Base-by-base conservation (phyloP, 1,140 invertebrate genomes). In the Cotesia glomerata region DNA sequence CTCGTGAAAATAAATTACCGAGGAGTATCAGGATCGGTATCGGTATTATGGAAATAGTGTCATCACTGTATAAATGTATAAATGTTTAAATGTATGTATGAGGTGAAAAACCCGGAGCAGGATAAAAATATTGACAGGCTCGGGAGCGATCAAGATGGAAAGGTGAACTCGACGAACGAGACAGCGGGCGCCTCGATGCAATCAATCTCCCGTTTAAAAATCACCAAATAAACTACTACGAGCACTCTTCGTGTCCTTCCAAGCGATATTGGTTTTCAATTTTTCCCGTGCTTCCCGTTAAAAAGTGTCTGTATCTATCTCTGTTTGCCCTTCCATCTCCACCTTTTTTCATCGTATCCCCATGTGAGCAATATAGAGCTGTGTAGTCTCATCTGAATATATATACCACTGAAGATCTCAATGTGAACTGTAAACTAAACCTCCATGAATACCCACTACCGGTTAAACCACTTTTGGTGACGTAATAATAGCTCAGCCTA, bases 181-280 rank as follows among this genome's bases (percentile, higher is more conserved):
- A 70, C 73, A 76, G 72, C 64, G 63, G 63, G 26, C 72, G 68
- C 66, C 70, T 71, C 74, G 73, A 76, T 71, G 76, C 77, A 72
- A 81, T 81, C 73, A 77, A 81, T 80, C 76, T 76, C 74, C 58
- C 66, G 56, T 68, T 77, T 80, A 76, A 77, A 81, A 81, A 81
- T 75, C 75, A 69, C 73, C 75, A 80, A 80, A 78, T 79, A 80
- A 79, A 78, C 75, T 73, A 75, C 61, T 68, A 71, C 63, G 69
- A 63, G 26, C 16, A 16, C 58, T 35, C 56, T 18, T 64, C 58
- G 64, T 70, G 64, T 74, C 54, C 59, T 69, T 49, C 58, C 68
- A 71, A 54, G 70, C 61, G 59, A 76, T 80, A 79, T 79, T 76
- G 76, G 71, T 78, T 80, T 76, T 76, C 78, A 56, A 78, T 76